phyloP scores from a whole-genome alignment of 2,888 invertebrate genomes.

The Ephialtes manifestator region DNA sequence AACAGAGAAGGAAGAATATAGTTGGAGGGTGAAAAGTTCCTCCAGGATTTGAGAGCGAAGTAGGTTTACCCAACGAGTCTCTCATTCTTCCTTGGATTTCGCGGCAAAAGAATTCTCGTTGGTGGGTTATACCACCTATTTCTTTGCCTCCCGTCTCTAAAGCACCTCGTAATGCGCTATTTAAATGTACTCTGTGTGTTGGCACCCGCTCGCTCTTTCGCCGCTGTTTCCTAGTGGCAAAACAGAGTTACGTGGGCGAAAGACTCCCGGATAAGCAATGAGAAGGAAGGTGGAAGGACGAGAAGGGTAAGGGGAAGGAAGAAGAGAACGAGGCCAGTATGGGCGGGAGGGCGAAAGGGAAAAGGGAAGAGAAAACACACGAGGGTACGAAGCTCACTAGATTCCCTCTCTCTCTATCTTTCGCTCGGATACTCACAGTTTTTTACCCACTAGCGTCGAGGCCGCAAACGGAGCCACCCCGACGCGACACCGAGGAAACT shows the following conservation, averaged over 20 bases:
- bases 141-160: slow-evolving; percentile 64
- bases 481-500: slow-evolving; percentile 62
- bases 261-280: slow-evolving; percentile 47
- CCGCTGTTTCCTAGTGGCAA: slow-evolving; percentile 57
- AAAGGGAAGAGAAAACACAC: slow-evolving; percentile 50
- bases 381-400: slow-evolving; percentile 21
- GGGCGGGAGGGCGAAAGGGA: slow-evolving; percentile 2
- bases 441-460: slow-evolving; percentile 36
- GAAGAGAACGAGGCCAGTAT: slow-evolving; percentile 53
- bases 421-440: slow-evolving; percentile 68
- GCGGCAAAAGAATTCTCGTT: slow-evolving; percentile 50
- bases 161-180: slow-evolving; percentile 74
- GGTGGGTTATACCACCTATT: slow-evolving; percentile 42
- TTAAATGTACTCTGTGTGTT: slow-evolving; percentile 73
- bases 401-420: slow-evolving; percentile 49
- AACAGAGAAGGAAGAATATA: slow-evolving; percentile 6
- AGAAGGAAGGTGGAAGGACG: slow-evolving; percentile 44
- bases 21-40: slow-evolving; percentile 23
- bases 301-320: slow-evolving; percentile 5
- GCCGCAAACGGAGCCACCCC: slow-evolving; percentile 61
- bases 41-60: slow-evolving; percentile 9
- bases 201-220: slow-evolving; percentile 53
- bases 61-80: slow-evolving; percentile 43
- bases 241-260: slow-evolving; percentile 67
- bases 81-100: slow-evolving; percentile 43